Evolutionary conservation across 2,797 vertebrate species (phyloP).

Genomic region (Stomatorhinus walkeri): DNA sequence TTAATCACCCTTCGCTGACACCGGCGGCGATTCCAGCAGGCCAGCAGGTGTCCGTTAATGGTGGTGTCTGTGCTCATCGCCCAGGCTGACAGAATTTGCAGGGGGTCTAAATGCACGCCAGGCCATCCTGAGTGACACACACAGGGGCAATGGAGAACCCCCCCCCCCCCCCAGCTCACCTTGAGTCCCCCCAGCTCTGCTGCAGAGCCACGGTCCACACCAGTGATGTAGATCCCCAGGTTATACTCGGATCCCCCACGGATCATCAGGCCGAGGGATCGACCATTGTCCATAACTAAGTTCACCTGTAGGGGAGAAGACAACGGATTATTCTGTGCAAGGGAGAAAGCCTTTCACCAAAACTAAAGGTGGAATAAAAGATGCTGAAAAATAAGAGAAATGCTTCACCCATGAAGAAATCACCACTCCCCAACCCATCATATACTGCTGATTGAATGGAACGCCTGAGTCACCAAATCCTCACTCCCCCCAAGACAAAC

Average conservation of each 20-base stretch:
- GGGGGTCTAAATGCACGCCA: neutral
- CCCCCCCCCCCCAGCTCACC: conserved; percentile 52
- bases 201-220: conserved; percentile 84
- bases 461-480: neutral
- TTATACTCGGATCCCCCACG: conserved; percentile 89
- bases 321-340: neutral
- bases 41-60: neutral
- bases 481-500: neutral
- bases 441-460: neutral
- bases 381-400: neutral
- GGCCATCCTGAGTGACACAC: neutral
- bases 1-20: neutral
- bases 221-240: conserved; percentile 91
- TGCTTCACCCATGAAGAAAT: neutral
- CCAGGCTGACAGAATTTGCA: neutral
- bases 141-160: neutral
- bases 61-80: neutral
- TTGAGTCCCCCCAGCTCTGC: conserved; percentile 88
- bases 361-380: neutral
- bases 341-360: neutral
- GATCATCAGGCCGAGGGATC: conserved; percentile 89
- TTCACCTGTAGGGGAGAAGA: conserved; percentile 69
- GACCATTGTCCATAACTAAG: conserved; percentile 83
- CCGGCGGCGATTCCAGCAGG: neutral
- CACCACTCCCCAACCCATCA: neutral